A percentile compares a stretch with the other conserved stretches of the same genome.
Conservation (phyloP, 2,888 invertebrate species). For the Torymus auratus region DNA sequence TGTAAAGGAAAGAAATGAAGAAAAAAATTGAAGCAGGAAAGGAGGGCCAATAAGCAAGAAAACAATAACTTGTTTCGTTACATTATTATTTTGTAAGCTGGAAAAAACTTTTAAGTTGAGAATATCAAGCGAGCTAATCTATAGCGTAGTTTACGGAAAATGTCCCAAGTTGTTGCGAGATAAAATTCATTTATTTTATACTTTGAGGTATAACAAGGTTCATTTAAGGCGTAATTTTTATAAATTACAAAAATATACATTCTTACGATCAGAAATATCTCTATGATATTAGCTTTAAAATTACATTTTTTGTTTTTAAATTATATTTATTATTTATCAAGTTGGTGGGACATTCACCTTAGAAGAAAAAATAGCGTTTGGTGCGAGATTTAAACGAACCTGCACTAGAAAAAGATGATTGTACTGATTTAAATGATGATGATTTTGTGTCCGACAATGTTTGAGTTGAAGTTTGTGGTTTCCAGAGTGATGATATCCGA, state of each 20-base stretch:
- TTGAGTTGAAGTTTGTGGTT: constrained; percentile 71
- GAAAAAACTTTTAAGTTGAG: constrained; percentile 67
- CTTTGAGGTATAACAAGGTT: constrained; percentile 25
- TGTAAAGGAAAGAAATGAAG: constrained; percentile 55
- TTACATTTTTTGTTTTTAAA: constrained; percentile 37
- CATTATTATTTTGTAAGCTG: constrained; percentile 66
- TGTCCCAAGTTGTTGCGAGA: constrained; percentile 53
- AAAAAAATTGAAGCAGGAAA: constrained; percentile 63
- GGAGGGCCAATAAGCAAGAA: constrained; percentile 48
- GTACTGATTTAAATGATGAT: constrained; percentile 56
- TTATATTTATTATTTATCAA: constrained; percentile 39
- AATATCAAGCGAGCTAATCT: constrained; percentile 55
- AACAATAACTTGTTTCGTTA: constrained; percentile 26
- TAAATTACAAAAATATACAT: constrained; percentile 55
- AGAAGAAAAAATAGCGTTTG: constrained; percentile 58
- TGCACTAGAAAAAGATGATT: constrained; percentile 56
- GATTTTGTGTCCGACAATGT: constrained; percentile 51
- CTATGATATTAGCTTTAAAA: constrained; percentile 23
- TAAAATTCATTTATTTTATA: constrained; percentile 37
- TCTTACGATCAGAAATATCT: constrained; percentile 9
- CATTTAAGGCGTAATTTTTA: constrained; percentile 27
- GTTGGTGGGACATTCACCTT: constrained; percentile 57
- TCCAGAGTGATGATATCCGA: constrained; percentile 81
- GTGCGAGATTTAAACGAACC: constrained; percentile 58
- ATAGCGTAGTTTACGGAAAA: constrained; percentile 43